phyloP scores from a whole-genome alignment of 2,113 vertebrate species.

The Phocoena sinus region DNA sequence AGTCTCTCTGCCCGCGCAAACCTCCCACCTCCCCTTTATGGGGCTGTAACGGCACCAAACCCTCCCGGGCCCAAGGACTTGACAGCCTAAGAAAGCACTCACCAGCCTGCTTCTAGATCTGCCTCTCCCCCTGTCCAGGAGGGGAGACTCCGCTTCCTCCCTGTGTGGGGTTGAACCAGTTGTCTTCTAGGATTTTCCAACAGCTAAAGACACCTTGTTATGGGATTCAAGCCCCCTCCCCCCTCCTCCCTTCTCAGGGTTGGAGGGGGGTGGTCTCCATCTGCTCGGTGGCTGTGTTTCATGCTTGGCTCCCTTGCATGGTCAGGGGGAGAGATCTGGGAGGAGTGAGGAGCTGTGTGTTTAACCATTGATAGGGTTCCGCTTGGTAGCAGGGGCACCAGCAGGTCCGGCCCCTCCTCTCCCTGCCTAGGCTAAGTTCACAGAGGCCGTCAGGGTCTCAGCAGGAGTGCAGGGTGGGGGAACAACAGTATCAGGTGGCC shows the following conservation, averaged over 20 bases:
- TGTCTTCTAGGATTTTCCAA: not conserved
- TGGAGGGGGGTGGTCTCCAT: conserved; percentile 52
- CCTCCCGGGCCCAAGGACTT: not conserved
- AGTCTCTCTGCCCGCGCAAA: not conserved
- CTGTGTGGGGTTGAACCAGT: not conserved
- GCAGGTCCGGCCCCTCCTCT: not conserved
- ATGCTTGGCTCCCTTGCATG: not conserved
- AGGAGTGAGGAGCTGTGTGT: not conserved
- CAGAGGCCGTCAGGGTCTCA: not conserved
- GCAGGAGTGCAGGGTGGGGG: not conserved
- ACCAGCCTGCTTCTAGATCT: not conserved
- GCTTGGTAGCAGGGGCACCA: not conserved
- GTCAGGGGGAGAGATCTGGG: not conserved
- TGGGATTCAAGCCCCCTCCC: not conserved
- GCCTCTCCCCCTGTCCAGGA: not conserved
- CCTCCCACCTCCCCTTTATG: too few relatives aligned
- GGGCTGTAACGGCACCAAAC: too few relatives aligned
- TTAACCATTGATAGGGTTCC: not conserved
- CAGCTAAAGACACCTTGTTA: not conserved
- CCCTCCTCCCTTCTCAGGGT: not conserved
- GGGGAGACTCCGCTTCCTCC: not conserved
- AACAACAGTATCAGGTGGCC: not conserved
- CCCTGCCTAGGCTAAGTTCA: not conserved
- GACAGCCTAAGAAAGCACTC: not conserved
- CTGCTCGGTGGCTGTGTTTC: conserved; percentile 42